Evolutionary conservation across 2,797 vertebrate species (phyloP).

Genomic region (Lacerta agilis): DNA sequence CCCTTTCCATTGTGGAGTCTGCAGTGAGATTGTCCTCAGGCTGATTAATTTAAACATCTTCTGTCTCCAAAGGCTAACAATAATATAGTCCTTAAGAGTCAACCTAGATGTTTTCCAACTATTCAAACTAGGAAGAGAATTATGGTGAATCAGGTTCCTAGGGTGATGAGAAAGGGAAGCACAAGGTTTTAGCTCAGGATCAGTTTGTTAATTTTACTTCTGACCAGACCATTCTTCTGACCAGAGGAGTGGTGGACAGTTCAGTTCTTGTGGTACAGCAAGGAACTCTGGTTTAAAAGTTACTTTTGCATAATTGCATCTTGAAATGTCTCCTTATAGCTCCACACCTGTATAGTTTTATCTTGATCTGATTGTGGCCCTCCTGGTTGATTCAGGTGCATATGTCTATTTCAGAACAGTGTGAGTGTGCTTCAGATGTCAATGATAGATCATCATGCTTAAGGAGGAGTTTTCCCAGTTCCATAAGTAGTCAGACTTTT

Average conservation of each 20-base stretch:
- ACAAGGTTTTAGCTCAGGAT: not conserved
- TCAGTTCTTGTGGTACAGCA: not conserved
- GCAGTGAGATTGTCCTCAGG: too few species aligned
- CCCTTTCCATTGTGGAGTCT: not conserved
- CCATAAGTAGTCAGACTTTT: not conserved
- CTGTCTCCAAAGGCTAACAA: not conserved
- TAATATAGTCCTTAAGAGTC: not conserved
- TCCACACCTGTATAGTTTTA: not conserved
- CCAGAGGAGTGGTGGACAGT: not conserved
- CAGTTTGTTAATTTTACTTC: not conserved
- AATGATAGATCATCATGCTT: not conserved
- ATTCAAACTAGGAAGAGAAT: not conserved
- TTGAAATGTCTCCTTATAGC: not conserved
- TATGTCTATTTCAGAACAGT: not conserved
- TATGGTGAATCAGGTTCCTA: not conserved
- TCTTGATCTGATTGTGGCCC: not conserved
- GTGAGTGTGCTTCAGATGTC: not conserved
- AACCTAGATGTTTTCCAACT: not conserved
- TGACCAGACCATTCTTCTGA: not conserved
- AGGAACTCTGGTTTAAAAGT: not conserved
- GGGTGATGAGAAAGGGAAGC: not conserved
- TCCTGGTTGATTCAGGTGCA: not conserved
- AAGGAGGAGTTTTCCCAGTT: not conserved
- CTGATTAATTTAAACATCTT: not conserved
- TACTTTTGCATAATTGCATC: not conserved